Percentiles rank a stretch among this genome's conserved stretches.
Evolutionary conservation across 2,888 invertebrate species (phyloP).

Genomic region (Eupeodes luniger): DNA sequence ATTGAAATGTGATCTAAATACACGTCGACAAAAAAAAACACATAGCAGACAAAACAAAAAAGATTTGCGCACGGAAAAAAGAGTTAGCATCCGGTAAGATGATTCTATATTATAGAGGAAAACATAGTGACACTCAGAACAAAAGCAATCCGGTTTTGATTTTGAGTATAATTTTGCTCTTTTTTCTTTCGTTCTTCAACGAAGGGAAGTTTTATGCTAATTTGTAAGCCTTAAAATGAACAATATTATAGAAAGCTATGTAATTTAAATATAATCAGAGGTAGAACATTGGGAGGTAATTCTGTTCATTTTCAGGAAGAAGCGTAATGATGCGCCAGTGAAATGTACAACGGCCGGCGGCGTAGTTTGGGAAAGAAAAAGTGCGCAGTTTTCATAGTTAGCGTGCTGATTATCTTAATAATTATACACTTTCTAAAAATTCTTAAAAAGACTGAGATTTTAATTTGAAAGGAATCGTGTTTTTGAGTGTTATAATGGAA

Average conservation of each 20-base stretch:
- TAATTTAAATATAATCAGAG: conserved; percentile 60
- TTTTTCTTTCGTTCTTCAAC: background rate
- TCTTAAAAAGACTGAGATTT: too few species aligned
- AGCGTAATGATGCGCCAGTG: background rate
- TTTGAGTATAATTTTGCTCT: conserved; percentile 31
- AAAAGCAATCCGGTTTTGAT: conserved; percentile 54
- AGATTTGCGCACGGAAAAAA: conserved; percentile 35
- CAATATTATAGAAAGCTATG: conserved; percentile 27
- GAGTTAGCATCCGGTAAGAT: conserved; percentile 73
- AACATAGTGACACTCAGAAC: conserved; percentile 4
- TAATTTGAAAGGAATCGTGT: too few species aligned
- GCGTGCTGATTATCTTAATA: background rate
- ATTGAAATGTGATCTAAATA: conserved; percentile 70
- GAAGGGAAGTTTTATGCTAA: conserved; percentile 65
- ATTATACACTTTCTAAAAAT: too few species aligned
- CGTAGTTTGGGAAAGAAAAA: background rate
- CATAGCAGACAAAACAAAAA: background rate
- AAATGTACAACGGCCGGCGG: background rate
- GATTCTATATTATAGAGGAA: conserved; percentile 26
- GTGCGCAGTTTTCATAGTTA: background rate
- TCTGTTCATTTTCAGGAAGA: conserved; percentile 39
- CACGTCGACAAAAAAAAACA: background rate
- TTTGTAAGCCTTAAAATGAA: conserved; percentile 46
- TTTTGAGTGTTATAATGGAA: too few species aligned
- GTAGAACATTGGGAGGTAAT: conserved; percentile 3